Conservation (phyloP, 64 coral and sea anemone species). For the Acropora tenuis region DNA sequence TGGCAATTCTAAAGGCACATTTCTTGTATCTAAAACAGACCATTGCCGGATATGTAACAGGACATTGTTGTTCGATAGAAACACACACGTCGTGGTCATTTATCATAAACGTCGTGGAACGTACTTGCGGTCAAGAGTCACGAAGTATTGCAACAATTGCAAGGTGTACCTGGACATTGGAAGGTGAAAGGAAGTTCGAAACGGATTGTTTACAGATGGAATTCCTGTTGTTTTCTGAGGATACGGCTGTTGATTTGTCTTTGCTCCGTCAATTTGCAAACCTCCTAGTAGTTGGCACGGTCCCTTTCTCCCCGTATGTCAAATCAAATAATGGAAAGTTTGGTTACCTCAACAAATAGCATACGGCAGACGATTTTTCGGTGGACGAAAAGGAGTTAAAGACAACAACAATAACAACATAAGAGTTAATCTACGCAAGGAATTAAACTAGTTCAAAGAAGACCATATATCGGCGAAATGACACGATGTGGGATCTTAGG, state of each 20-base stretch:
- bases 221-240: conserved; percentile 14
- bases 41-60: too few species aligned
- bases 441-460: too few species aligned
- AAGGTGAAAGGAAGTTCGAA: conserved; percentile 8
- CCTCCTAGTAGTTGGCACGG: conserved; percentile 41
- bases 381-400: too few species aligned
- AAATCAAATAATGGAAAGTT: conserved; percentile 37
- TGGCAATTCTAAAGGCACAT: too few species aligned
- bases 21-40: too few species aligned
- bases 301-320: conserved; percentile 8
- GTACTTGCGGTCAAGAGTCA: not conserved
- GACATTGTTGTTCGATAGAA: too few species aligned
- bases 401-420: too few species aligned
- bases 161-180: conserved; percentile 16
- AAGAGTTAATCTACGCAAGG: too few species aligned
- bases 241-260: conserved; percentile 16
- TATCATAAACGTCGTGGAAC: conserved; percentile 21
- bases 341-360: not conserved
- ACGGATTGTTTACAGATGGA: not conserved
- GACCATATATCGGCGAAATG: too few species aligned
- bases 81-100: conserved; percentile 4
- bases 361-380: too few species aligned
- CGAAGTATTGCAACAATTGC: conserved; percentile 33
- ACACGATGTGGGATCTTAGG: too few species aligned
- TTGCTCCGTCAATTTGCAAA: conserved; percentile 1